Evolutionary conservation across 2,797 vertebrate genomes (phyloP).

Genomic region (Peromyscus eremicus): DNA sequence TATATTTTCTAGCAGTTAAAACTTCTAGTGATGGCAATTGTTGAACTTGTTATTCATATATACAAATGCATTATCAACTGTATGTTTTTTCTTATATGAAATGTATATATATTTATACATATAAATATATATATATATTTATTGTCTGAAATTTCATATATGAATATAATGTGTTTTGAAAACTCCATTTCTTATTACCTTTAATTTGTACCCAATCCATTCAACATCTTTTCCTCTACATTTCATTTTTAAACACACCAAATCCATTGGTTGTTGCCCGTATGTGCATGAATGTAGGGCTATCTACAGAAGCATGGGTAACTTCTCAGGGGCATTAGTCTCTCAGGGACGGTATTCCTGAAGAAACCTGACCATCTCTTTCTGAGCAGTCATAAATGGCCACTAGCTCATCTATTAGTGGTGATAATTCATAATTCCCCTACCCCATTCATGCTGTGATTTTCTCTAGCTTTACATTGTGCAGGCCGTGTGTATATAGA

Average conservation of each 20-base stretch:
- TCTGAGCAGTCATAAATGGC: background rate
- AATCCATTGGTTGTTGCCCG: background rate
- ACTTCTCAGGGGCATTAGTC: background rate
- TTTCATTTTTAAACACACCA: background rate
- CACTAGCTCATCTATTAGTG: background rate
- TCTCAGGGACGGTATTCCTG: background rate
- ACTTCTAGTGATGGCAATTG: background rate
- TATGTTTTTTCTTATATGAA: background rate
- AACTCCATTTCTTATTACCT: background rate
- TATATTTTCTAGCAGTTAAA: background rate
- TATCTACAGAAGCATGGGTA: background rate
- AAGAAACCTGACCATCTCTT: background rate
- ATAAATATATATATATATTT: background rate
- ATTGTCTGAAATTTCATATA: background rate
- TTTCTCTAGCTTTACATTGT: background rate
- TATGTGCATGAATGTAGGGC: background rate
- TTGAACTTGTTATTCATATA: background rate
- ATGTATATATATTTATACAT: too few species aligned
- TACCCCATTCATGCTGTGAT: background rate
- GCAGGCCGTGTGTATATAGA: background rate
- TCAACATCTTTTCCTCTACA: background rate
- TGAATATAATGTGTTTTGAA: background rate
- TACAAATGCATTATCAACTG: background rate
- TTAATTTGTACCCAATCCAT: background rate
- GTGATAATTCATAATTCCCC: background rate